A percentile compares a stretch with the other conserved stretches of the same genome.
These are phyloP conservation scores for Pelecanoides urinatrix DNA, from an alignment of 2,113 vertebrate genomes.

Conservation along the genomic window DNA sequence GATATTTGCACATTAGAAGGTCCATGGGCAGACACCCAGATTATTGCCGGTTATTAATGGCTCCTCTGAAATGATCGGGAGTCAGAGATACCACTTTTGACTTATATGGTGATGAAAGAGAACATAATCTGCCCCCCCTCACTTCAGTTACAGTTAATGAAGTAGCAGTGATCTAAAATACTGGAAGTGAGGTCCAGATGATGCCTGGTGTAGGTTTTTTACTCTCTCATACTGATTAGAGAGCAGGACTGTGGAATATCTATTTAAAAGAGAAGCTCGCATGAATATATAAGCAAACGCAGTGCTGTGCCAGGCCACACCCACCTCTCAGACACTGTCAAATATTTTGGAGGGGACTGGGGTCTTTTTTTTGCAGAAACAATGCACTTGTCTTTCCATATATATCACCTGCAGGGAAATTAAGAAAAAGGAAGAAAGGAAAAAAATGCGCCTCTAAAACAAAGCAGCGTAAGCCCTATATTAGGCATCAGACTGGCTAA, in stretches of 20 bases:
- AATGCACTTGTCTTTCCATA: not conserved
- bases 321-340: not conserved
- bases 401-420: slow-evolving; percentile 29
- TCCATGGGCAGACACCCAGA: not conserved
- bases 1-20: not conserved
- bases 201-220: not conserved
- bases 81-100: not conserved
- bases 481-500: slow-evolving; percentile 1
- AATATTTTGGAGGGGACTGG: slow-evolving; percentile 2
- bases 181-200: not conserved
- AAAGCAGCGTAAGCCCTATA: not conserved
- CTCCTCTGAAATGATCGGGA: not conserved
- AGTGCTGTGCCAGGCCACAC: not conserved
- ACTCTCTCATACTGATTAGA: not conserved
- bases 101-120: not conserved
- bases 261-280: not conserved
- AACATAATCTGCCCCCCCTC: not conserved
- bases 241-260: not conserved
- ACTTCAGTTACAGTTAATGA: not conserved
- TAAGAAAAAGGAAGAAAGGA: not conserved
- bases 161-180: not conserved
- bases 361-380: not conserved
- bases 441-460: not conserved
- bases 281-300: not conserved
- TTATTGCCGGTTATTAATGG: not conserved